Evolutionary conservation across 2,888 invertebrate species (phyloP).

Genomic region (Sceliomorpha sp.): DNA sequence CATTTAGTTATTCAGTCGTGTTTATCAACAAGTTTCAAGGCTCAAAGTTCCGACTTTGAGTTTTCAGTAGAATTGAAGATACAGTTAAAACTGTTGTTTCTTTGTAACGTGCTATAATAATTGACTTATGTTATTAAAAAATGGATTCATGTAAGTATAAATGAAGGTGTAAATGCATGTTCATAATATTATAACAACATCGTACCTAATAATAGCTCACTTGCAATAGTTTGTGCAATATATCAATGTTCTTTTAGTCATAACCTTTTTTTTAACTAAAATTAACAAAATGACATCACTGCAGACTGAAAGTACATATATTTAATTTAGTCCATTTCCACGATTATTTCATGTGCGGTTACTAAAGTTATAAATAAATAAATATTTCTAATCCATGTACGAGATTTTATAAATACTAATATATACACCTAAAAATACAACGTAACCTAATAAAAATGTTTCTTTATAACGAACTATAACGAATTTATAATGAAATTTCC

Average conservation of each 20-base stretch:
- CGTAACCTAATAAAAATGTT: too few species aligned
- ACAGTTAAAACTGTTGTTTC: constrained; percentile 1
- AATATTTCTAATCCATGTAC: too few species aligned
- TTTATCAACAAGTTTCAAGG: constrained; percentile 4
- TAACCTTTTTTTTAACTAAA: too few species aligned
- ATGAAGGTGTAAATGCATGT: constrained; percentile 1
- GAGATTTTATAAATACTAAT: too few species aligned
- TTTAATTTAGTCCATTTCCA: too few species aligned
- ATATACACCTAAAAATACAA: too few species aligned
- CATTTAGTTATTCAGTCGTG: constrained; percentile 2
- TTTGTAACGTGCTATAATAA: constrained; percentile 2
- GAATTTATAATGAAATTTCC: too few species aligned
- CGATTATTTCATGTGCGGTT: too few species aligned
- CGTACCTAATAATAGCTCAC: constrained; percentile 1
- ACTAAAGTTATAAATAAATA: too few species aligned
- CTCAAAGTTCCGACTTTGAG: constrained; percentile 3
- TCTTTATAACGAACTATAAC: too few species aligned
- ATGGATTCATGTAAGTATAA: constrained; percentile 3
- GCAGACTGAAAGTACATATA: too few species aligned
- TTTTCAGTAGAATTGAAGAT: constrained; percentile 1
- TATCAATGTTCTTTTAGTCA: constrained; percentile 1
- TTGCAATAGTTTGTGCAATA: constrained; percentile 1
- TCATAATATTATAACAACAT: constrained; percentile 1
- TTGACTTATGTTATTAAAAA: background rate
- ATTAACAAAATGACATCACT: too few species aligned